Conservation (phyloP, 2,888 invertebrate species). For the Rhimphoctona megacephalus region DNA sequence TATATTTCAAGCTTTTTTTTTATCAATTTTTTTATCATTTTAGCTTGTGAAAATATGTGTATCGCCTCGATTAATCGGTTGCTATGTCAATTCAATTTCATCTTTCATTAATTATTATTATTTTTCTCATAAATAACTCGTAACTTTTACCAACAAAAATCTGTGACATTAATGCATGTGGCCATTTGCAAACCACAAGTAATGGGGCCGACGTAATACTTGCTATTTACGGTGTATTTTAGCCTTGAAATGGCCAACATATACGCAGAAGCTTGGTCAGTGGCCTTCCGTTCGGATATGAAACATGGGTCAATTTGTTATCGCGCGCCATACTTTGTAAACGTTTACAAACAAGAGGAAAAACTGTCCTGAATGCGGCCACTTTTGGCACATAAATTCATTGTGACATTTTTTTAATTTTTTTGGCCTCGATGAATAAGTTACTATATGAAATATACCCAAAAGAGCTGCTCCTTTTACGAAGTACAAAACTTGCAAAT, state of each 20-base stretch:
- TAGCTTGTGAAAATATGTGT: not conserved
- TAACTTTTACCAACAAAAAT: conserved; percentile 56
- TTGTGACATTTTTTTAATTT: not conserved
- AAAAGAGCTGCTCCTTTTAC: not conserved
- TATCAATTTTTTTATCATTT: not conserved
- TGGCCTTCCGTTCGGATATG: conserved; percentile 74
- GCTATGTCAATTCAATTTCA: not conserved
- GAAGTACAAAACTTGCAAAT: not conserved
- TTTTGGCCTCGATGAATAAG: not conserved
- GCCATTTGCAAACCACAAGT: conserved; percentile 78
- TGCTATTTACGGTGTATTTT: conserved; percentile 72
- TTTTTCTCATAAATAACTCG: conserved; percentile 47
- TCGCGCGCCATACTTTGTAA: conserved; percentile 50
- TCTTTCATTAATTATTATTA: conserved; percentile 33
- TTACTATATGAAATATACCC: not conserved
- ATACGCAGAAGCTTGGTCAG: conserved; percentile 51
- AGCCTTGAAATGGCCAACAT: conserved; percentile 63
- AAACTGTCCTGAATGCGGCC: conserved; percentile 55
- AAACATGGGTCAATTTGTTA: conserved; percentile 82
- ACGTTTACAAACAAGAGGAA: conserved; percentile 11
- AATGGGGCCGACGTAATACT: conserved; percentile 76
- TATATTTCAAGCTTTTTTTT: not conserved
- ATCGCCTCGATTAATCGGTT: conserved; percentile 39
- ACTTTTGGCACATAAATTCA: conserved; percentile 11
- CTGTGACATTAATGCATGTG: conserved; percentile 77